Evolutionary conservation across 1,140 invertebrate species (phyloP), one percentile per base, ranked within the genome.

Genomic region (Micrasema minimum): DNA sequence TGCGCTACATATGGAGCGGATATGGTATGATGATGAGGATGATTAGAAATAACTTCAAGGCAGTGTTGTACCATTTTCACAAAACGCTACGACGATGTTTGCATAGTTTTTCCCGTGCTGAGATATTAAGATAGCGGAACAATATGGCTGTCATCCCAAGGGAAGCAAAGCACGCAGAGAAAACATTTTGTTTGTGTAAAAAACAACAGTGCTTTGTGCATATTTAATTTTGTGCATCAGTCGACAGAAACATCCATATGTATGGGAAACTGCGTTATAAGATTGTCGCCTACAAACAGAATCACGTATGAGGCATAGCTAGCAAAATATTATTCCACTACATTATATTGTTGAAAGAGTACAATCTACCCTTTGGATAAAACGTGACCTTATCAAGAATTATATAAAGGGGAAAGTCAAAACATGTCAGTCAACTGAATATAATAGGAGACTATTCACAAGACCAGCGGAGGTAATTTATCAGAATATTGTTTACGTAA

Each of bases 231-330:
- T 12, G 31, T 57, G 53, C 53, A 57, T 57, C 31, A 26, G 31
- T 35, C 12, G 16, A 57, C 53, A 57, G 23, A 57, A 41, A 14
- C 37, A 46, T 41, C 59, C 59, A 64, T 64, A 22, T 41, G 59
- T 35, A 64, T 64, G 59, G 22, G 31, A 23, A 66, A 50, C 64
- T 66, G 64, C 64, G 64, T 66, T 26, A 20, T 12, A 48, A 48
- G 62, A 66, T 66, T 48, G 64, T 50, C 64, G 23, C 20, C 41
- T 41, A 23, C 59, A 62, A 62, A 62, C 23, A 41, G 59, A 48
- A 50, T 66, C 64, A 50, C 64, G 64, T 66, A 66, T 38, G 2
- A 26, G 22, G 64, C 16, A 14, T 46, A 43, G 35, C 26, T 31
- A 7, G 64, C 64, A 45, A 37, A 18, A 61, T 26, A 12, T 35